phyloP scores from a whole-genome alignment of 2,888 invertebrate species.

The Fragum fragum region DNA sequence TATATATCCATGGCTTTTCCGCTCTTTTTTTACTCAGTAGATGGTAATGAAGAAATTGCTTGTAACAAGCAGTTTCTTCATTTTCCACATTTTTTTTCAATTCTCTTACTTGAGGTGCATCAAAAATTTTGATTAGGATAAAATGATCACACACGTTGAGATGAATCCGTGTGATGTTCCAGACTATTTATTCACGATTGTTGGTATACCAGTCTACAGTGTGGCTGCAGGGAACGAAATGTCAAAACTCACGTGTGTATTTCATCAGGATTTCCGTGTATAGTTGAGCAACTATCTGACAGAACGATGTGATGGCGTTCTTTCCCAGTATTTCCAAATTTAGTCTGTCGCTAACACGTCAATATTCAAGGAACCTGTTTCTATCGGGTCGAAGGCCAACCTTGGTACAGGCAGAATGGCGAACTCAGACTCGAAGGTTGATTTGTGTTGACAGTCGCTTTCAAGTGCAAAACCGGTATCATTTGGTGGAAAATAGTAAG shows the following conservation, averaged over 20 bases:
- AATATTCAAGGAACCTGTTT: background rate
- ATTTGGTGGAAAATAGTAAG: background rate
- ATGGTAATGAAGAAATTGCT: too few species aligned
- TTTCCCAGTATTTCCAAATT: background rate
- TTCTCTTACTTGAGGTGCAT: too few species aligned
- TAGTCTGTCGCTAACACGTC: background rate
- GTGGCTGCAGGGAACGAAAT: background rate
- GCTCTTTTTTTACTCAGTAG: too few species aligned
- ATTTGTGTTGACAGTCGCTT: background rate
- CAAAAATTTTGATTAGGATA: too few species aligned
- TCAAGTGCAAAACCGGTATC: background rate
- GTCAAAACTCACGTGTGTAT: constrained; percentile 4
- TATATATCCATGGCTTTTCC: too few species aligned
- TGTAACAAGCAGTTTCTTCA: too few species aligned
- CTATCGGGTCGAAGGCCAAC: background rate
- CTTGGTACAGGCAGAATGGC: background rate
- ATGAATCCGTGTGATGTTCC: too few species aligned
- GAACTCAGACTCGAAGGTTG: background rate
- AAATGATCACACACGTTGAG: too few species aligned
- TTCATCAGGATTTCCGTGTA: constrained; percentile 8
- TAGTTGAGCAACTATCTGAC: background rate
- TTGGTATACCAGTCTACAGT: too few species aligned
- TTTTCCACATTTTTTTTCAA: too few species aligned
- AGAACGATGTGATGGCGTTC: background rate
- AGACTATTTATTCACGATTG: too few species aligned